Base-by-base conservation (phyloP, 1,140 invertebrate species). In the Pogonognathellus flavescens region DNA sequence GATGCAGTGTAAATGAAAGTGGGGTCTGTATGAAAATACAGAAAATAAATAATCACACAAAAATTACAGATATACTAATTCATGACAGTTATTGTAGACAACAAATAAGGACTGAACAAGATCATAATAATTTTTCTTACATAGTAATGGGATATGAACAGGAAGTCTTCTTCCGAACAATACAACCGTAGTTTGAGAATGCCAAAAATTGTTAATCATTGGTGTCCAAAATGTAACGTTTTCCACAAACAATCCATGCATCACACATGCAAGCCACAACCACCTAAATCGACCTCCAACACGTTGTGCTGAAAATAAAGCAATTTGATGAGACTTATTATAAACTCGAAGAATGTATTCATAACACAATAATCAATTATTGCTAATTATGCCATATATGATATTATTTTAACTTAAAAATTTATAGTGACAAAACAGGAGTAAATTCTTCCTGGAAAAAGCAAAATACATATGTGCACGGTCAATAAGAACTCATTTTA, bases 141-240 rank as follows among this genome's bases (percentile, higher is more conserved):
- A 95, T 14, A 95, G 88, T 25, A 94, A 90, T 16, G 94, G 92
- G 66, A 95, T 94, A 87, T 95, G 94, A 0, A 95, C 88, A 4
- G 95, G 95, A 31, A 95, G 89, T 81, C 95, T 90, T 50, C 92
- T 90, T 20, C 94, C 94, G 9, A 95, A 90, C 22, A 96, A 92
- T 86, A 94, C 94, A 11, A 95, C 90, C 4, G 94, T 93, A 0
- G 94, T 93, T 90, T 95, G 94, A 10, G 94, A 93, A 90, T 95
- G 94, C 95, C 95, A 96, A 89, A 95, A 95, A 90, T 95, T 95
- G 89, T 95, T 94, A 62, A 90, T 90, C 0, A 94, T 93, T 0
- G 94, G 91, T 53, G 93, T 87, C 87, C 92, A 91, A 89, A 94
- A 94, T 83, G 91, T 92, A n/a, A 94, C 88, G 82, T 90, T 90